Conservation (phyloP, 2,888 invertebrate species). For the Trissolcus japonicus region DNA sequence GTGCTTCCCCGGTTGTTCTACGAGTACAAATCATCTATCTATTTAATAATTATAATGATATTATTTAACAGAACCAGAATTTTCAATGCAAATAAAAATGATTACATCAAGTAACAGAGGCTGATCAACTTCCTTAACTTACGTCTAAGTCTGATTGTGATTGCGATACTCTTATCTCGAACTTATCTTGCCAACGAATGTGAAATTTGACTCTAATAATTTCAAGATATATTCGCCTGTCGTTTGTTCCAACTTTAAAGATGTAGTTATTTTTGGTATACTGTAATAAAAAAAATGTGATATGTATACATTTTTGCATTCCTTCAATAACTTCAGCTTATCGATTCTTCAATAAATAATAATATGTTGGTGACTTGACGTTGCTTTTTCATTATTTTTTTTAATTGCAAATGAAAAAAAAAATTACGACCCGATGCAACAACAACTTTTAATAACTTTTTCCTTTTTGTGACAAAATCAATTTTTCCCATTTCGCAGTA, state of each 20-base stretch:
- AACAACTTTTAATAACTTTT: too few species aligned
- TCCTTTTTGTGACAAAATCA: too few species aligned
- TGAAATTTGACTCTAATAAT: slow-evolving; percentile 16
- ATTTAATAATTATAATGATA: slow-evolving; percentile 13
- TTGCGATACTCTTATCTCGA: slow-evolving; percentile 10
- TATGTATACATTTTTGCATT: neutral
- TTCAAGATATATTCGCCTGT: slow-evolving; percentile 4
- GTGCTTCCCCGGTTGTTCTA: slow-evolving; percentile 28
- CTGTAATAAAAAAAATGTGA: slow-evolving; percentile 5
- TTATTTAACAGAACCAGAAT: slow-evolving; percentile 33
- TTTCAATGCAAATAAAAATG: slow-evolving; percentile 27
- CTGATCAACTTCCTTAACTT: slow-evolving; percentile 7
- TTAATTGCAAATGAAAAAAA: too few species aligned
- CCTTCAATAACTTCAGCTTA: neutral
- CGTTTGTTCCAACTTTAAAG: slow-evolving; percentile 3
- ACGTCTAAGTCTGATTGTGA: slow-evolving; percentile 13
- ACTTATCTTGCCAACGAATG: slow-evolving; percentile 20
- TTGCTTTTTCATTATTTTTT: too few species aligned
- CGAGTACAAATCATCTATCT: slow-evolving; percentile 30
- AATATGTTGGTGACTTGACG: too few species aligned
- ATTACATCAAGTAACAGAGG: slow-evolving; percentile 26
- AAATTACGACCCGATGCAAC: too few species aligned
- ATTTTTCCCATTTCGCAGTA: too few species aligned
- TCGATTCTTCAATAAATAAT: too few species aligned
- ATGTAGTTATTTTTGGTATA: slow-evolving; percentile 4